Conservation (phyloP, 2,888 invertebrate species). For the Drosophila anomalata region DNA sequence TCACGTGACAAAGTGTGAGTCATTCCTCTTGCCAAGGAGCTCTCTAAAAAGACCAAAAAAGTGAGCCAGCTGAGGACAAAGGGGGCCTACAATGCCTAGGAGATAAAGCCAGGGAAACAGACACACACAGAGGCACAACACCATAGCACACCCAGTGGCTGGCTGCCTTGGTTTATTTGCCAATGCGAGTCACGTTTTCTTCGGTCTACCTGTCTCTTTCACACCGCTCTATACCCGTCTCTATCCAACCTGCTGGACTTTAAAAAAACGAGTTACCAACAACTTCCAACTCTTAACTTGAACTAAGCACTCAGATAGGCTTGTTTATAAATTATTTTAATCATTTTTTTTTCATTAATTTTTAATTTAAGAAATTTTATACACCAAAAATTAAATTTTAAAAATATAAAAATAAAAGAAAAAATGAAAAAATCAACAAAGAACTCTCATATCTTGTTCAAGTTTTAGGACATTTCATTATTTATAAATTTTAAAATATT, state of each 20-base stretch:
- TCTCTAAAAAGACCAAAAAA: background rate
- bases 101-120: slow-evolving; percentile 13
- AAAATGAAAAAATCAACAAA: too few relatives aligned
- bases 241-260: slow-evolving; percentile 6
- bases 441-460: too few relatives aligned
- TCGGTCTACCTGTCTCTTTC: slow-evolving; percentile 4
- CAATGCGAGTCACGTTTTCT: slow-evolving; percentile 80
- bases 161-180: slow-evolving; percentile 70
- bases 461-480: too few relatives aligned
- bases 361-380: background rate
- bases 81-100: slow-evolving; percentile 5
- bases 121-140: slow-evolving; percentile 42
- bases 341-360: slow-evolving; percentile 38
- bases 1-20: slow-evolving; percentile 1
- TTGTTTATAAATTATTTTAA: slow-evolving; percentile 49
- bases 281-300: slow-evolving; percentile 12
- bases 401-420: background rate
- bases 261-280: slow-evolving; percentile 9
- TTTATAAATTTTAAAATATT: background rate
- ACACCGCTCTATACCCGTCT: slow-evolving; percentile 55
- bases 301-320: slow-evolving; percentile 11
- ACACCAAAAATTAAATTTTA: too few relatives aligned
- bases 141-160: slow-evolving; percentile 48
- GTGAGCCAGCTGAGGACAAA: background rate
- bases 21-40: background rate